These are phyloP conservation scores for Fragum fragum DNA, from an alignment of 2,888 invertebrate genomes.

Conservation along the genomic window DNA sequence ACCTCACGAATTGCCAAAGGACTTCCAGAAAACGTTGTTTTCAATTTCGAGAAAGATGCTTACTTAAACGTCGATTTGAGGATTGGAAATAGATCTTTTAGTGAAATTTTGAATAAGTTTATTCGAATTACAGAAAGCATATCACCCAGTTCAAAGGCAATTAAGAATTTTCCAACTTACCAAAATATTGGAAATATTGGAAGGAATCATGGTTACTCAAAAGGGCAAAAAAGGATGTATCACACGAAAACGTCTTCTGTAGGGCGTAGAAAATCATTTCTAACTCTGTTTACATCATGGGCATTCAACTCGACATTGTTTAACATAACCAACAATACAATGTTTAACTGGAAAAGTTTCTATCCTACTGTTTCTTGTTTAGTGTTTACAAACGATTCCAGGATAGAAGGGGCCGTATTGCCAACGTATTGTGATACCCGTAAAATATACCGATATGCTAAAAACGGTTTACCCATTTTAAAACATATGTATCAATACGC, in stretches of 20 bases:
- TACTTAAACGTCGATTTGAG: no score
- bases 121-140: no score
- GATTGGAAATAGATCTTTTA: no score
- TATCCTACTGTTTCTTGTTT: constrained; percentile 71
- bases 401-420: constrained; percentile 49
- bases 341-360: constrained; percentile 74
- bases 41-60: no score
- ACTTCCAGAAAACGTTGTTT: neutral
- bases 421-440: constrained; percentile 67
- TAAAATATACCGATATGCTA: constrained; percentile 61
- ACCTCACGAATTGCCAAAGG: neutral
- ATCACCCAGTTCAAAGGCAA: neutral
- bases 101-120: no score
- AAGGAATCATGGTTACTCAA: no score
- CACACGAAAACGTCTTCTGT: no score
- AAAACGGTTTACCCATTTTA: constrained; percentile 75
- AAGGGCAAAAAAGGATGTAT: no score
- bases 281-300: constrained; percentile 79
- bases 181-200: no score
- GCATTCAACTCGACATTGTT: constrained; percentile 65
- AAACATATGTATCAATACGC: constrained; percentile 79
- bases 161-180: neutral
- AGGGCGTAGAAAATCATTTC: constrained; percentile 53
- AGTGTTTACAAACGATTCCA: constrained; percentile 72
- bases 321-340: constrained; percentile 71